Evolutionary conservation across 37 sponge, comb jelly and placozoan species (phyloP), one percentile per base, ranked within the genome.

Genomic region (Ianthella basta): DNA sequence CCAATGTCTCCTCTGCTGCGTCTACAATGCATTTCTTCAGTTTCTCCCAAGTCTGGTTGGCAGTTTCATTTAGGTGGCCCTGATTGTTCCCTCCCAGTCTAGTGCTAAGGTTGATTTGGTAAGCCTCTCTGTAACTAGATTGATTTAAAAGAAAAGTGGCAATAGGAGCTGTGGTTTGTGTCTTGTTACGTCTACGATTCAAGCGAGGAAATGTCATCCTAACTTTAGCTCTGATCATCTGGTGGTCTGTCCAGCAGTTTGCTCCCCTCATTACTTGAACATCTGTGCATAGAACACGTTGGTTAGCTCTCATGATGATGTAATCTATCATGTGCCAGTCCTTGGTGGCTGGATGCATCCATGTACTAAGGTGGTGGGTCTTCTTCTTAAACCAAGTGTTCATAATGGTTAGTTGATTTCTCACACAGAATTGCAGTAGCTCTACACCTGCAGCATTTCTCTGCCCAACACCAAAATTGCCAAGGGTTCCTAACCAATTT

Each of bases 271-370:
- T 50, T n/a, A n/a, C n/a, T n/a, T n/a, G n/a, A n/a, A 82, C 83
- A 82, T 82, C 83, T 40, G 35, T 82, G 44, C 83, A 82, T 25
- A 36, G n/a, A 5, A 5, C 34, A 4, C 56, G 29, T 32, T 83
- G 84, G 33, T 10, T 82, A 10, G 37, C 38, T 21, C 20, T 50
- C 80, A 80, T 55, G 59, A 80, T 80, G 67, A 82, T 15, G 27
- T 35, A 60, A 66, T 82, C 83, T 5, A 82, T 82, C 83, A 82
- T 57, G 36, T 82, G 83, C 50, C 60, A 63, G 10, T 60, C 8
- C 50, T 83, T 83, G 19, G 84, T 83, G 20, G 73, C 64, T 15
- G 83, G 83, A 36, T 82, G 83, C 64, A 57, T 60, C 83, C 83
- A 60, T 23, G 83, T 82, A 25, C 39, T 59, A 15, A 60, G 66